Conservation (phyloP, 2,113 vertebrate genomes). For the Oenanthe oenanthe region DNA sequence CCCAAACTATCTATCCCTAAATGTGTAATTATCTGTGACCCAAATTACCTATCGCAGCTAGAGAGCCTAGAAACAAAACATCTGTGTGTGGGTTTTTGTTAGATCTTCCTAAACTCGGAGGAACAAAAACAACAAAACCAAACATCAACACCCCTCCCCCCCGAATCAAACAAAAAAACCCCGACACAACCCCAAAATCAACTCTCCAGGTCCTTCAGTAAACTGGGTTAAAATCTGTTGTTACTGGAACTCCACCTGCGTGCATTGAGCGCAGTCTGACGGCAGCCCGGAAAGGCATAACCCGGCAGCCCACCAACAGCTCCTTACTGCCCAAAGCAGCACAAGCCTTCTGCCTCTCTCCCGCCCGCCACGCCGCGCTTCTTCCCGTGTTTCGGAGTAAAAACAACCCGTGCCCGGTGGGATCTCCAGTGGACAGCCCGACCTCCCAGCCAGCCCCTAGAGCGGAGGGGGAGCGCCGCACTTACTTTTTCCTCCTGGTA, state of each 20-base stretch:
- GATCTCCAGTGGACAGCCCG: rapidly evolving
- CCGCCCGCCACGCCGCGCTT: too few relatives aligned
- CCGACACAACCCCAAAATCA: neutral
- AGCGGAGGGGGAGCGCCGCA: too few relatives aligned
- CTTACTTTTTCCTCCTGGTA: conserved; percentile 75
- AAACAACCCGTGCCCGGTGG: too few relatives aligned
- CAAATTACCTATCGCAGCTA: neutral
- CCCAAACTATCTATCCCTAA: neutral
- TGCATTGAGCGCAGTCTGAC: rapidly evolving
- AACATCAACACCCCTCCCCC: neutral
- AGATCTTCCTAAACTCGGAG: neutral
- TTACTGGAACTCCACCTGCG: rapidly evolving
- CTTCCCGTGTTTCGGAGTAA: rapidly evolving
- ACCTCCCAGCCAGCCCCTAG: neutral
- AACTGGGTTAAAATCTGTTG: rapidly evolving
- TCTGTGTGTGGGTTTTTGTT: neutral
- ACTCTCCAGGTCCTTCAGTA: neutral
- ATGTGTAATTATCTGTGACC: neutral
- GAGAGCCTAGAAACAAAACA: neutral
- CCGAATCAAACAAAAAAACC: rapidly evolving
- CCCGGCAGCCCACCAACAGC: rapidly evolving
- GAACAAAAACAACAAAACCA: neutral
- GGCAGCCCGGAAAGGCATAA: neutral
- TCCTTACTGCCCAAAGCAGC: rapidly evolving
- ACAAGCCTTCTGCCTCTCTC: neutral